Evolutionary conservation across 2,888 invertebrate species (phyloP), one percentile per base, ranked within the genome.

Genomic region (Coelopa pilipes): DNA sequence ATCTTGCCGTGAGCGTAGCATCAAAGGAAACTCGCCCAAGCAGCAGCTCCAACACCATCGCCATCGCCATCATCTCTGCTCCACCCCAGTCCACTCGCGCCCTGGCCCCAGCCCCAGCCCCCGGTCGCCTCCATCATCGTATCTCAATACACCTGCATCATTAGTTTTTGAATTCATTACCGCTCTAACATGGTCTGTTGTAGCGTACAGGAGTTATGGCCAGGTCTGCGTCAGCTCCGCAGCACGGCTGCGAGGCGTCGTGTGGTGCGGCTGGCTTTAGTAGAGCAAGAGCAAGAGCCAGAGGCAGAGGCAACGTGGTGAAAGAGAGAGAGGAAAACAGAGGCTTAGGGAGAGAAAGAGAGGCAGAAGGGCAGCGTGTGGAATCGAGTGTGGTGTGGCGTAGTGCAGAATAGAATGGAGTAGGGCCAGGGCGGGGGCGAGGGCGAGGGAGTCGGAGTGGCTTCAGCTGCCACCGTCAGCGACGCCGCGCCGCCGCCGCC

Each of bases 141-240:
- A 46, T 45, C 53, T n/a, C 63, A 65, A 71, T 74, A 70, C 74
- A 74, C 74, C 74, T 74, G 74, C 74, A 65, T 74, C 60, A 74
- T 70, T 74, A 66, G 74, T 59, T 70, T 74, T 49, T 66, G 74
- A 74, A 70, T 74, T 74, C 74, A 74, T 74, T 74, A 69, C 68
- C 60, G 53, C 69, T 49, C 49, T 55, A 55, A 55, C 63, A 11
- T 62, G 24, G 60, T 62, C 15, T 46, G 59, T 57, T 17, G 50
- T 55, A 68, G 70, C 62, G 63, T 45, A 62, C 15, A 63, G 63
- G 19, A 63, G 71, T 62, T 62, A 53, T 63, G 5, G n/a, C 34
- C 46, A n/a, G 21, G 34, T 21, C 34, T 55, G 34, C 21, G 60
- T 21, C 19, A 53, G 15, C 13, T 49, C 49, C n/a, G n/a, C n/a